Conservation (phyloP, 2,113 vertebrate genomes). For the Salvelinus alpinus region DNA sequence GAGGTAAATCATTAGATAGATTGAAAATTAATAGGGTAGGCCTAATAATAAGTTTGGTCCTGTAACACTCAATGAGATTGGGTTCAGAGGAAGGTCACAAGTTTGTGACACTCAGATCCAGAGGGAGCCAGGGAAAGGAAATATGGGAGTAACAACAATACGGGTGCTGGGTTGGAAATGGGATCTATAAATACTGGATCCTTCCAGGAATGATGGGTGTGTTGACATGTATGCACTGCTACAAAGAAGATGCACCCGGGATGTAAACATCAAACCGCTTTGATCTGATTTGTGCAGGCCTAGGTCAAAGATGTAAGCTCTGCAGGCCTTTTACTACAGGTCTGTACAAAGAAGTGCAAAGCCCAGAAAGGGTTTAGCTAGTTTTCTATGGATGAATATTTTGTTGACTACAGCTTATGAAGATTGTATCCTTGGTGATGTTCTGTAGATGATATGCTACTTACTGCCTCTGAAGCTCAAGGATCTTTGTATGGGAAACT, state of each 20-base stretch:
- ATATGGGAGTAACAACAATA: slow-evolving; percentile 43
- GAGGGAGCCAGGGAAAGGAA: slow-evolving; percentile 19
- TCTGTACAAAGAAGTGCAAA: slow-evolving; percentile 26
- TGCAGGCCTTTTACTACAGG: slow-evolving; percentile 12
- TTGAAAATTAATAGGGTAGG: too few relatives aligned
- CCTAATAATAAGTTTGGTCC: too few relatives aligned
- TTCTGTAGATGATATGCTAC: neutral
- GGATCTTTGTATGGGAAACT: neutral
- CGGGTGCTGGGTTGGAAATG: slow-evolving; percentile 22
- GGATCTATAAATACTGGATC: slow-evolving; percentile 48
- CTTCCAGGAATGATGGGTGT: slow-evolving; percentile 24
- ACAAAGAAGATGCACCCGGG: slow-evolving; percentile 15
- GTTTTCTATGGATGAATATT: neutral
- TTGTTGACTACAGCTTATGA: neutral
- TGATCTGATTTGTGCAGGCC: slow-evolving; percentile 18
- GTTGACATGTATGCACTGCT: slow-evolving; percentile 29
- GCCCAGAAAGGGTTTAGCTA: neutral
- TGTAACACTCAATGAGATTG: too few relatives aligned
- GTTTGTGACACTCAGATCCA: slow-evolving; percentile 16
- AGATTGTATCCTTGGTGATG: neutral
- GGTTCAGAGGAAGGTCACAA: slow-evolving; percentile 48
- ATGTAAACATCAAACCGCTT: slow-evolving; percentile 18
- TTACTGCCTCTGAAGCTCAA: neutral
- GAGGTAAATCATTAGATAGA: too few relatives aligned
- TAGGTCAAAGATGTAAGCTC: neutral